These are phyloP conservation scores for Drosophila mercatorum DNA, from an alignment of 2,888 invertebrate genomes.

Conservation along the genomic window DNA sequence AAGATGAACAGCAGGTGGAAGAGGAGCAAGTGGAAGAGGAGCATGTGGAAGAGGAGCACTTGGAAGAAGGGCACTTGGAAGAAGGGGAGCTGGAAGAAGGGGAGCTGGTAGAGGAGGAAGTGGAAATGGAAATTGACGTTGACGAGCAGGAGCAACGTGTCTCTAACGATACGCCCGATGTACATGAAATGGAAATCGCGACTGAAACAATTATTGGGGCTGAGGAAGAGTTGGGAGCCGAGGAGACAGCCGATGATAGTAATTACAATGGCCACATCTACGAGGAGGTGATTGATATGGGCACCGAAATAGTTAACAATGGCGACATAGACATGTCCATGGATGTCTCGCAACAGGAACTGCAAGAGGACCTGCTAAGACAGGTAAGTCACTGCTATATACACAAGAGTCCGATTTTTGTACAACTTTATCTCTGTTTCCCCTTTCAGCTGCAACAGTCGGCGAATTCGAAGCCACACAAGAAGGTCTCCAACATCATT, in stretches of 20 bases:
- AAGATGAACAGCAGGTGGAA: neutral
- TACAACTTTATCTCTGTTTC: neutral
- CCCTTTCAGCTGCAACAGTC: conserved; percentile 1
- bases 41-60: neutral
- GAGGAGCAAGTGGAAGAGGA: neutral
- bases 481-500: neutral
- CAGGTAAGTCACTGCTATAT: conserved; percentile 29
- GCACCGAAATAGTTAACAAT: conserved; percentile 17
- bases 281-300: conserved; percentile 16
- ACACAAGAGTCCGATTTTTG: neutral
- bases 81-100: neutral
- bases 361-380: neutral
- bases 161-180: conserved; percentile 37
- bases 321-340: conserved; percentile 2
- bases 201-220: conserved; percentile 74
- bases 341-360: conserved; percentile 8
- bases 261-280: conserved; percentile 46
- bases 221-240: conserved; percentile 48
- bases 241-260: conserved; percentile 19
- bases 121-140: neutral
- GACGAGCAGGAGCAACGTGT: conserved; percentile 31
- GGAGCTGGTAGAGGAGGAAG: neutral
- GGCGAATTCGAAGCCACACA: neutral
- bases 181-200: conserved; percentile 48
- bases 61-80: neutral